Evolutionary conservation across 53 echinoderm and acorn worm genomes (phyloP).

Genomic region (Henricia sp.): DNA sequence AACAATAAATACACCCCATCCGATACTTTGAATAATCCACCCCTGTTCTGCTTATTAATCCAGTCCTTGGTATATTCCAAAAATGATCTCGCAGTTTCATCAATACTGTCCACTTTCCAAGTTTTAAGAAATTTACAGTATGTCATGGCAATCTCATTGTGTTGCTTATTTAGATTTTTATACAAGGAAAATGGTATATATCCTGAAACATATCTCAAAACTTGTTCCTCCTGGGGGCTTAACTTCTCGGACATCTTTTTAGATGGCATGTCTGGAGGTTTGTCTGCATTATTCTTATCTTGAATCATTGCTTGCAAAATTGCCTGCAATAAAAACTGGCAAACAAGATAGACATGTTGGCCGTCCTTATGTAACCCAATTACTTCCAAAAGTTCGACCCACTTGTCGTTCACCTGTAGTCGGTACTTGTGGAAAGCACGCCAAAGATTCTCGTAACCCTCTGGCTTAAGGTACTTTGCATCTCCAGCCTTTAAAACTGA

Average conservation of each 20-base stretch:
- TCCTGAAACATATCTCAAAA: slow-evolving; percentile 19
- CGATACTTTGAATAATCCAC: slow-evolving; percentile 31
- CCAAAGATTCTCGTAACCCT: slow-evolving; percentile 17
- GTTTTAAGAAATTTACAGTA: slow-evolving; percentile 22
- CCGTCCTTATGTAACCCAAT: background rate
- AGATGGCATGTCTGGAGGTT: background rate
- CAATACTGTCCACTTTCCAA: slow-evolving; percentile 1
- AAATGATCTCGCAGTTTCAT: slow-evolving; percentile 22
- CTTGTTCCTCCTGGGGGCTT: slow-evolving; percentile 15
- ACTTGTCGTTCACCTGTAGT: background rate
- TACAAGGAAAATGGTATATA: slow-evolving; percentile 18
- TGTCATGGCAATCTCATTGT: background rate
- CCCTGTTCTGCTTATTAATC: slow-evolving; percentile 30
- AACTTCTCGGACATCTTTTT: background rate
- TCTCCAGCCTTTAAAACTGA: slow-evolving; percentile 13
- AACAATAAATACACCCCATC: slow-evolving; percentile 8
- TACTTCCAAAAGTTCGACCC: background rate
- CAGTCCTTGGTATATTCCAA: slow-evolving; percentile 29
- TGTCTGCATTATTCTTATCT: background rate
- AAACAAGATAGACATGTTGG: background rate
- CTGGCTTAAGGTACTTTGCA: slow-evolving; percentile 8
- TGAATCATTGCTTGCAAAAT: background rate
- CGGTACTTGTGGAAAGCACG: background rate
- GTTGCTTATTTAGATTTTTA: background rate
- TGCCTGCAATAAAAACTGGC: slow-evolving; percentile 30